Conservation (phyloP, 2,113 vertebrate species). For the Saimiri boliviensis region DNA sequence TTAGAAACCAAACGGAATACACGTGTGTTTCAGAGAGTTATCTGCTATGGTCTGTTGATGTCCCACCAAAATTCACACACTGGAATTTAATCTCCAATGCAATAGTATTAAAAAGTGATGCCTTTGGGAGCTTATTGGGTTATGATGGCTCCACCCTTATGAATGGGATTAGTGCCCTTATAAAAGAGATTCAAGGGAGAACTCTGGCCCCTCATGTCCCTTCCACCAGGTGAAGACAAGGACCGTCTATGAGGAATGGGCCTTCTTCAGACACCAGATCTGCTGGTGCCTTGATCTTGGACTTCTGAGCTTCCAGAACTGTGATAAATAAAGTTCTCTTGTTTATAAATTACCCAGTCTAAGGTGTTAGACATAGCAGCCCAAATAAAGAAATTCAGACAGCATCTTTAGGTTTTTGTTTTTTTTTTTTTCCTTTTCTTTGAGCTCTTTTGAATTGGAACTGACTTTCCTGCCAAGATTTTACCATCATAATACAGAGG, state of each 20-base stretch:
- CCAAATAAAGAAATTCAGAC: not conserved
- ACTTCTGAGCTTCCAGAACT: not conserved
- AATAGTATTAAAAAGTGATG: not conserved
- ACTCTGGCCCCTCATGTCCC: too few relatives aligned
- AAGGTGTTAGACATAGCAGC: not conserved
- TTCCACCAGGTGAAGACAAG: not conserved
- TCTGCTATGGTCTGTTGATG: not conserved
- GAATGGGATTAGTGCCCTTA: not conserved
- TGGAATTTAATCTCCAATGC: not conserved
- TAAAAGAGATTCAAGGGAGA: not conserved
- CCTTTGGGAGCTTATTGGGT: not conserved
- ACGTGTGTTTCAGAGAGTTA: not conserved
- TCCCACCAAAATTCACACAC: not conserved
- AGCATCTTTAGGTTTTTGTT: not conserved
- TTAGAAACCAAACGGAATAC: slow-evolving; percentile 18
- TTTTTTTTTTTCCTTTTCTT: not conserved
- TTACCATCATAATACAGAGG: not conserved
- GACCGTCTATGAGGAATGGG: not conserved
- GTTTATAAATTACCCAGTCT: not conserved
- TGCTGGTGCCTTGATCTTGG: not conserved
- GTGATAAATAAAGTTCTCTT: not conserved
- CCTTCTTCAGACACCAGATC: not conserved
- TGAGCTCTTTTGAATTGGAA: slow-evolving; percentile 26
- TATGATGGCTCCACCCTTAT: not conserved
- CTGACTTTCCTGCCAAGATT: not conserved